Evolutionary conservation across 1,140 invertebrate species (phyloP), one percentile per base, ranked within the genome.

Genomic region (Heliconius himera): DNA sequence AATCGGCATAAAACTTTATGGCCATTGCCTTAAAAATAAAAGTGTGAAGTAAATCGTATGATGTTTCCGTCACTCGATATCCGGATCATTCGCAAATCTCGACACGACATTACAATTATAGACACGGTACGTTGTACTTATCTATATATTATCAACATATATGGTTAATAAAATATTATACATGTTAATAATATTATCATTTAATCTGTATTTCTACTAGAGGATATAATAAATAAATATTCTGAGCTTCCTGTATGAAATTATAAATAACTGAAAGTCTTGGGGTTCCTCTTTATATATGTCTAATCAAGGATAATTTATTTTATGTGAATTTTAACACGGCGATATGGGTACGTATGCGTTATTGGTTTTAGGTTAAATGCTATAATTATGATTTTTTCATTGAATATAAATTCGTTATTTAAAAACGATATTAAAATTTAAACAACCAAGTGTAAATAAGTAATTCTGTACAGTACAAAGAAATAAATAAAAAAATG

Each of bases 1-100:
- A 51, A 72, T 46, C 29, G 76, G 70, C 29, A 70, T 33, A 38
- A 70, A 51, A 46, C n/a, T n/a, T 29, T 38, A 38, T 54, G 36
- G 49, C 16, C 60, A 66, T 72, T 78, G 77, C 71, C 51, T 73
- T 51, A 73, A 78, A 78, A 74, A 29, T 26, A 74, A 70, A 70
- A 70, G 41, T 74, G 60, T 54, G 54, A 66, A 26, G 41, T 74
- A 49, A 79, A 70, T 78, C 56, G 78, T 46, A 41, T 71, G 60
- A 76, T 18, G 26, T n/a, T 79, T 79, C 73, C 60, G 73, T 54
- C 60, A 74, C 18, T 49, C 73, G 46, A 70, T n/a, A 79, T 60
- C 73, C 38, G 73, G 70, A 78, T 26, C 77, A 73, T 26, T 74
- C 36, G 22, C 60, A 54, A 74, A 73, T 74, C 41, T 54, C 49